phyloP scores from a whole-genome alignment of 1,140 invertebrate genomes.

The Tribolium madens region DNA sequence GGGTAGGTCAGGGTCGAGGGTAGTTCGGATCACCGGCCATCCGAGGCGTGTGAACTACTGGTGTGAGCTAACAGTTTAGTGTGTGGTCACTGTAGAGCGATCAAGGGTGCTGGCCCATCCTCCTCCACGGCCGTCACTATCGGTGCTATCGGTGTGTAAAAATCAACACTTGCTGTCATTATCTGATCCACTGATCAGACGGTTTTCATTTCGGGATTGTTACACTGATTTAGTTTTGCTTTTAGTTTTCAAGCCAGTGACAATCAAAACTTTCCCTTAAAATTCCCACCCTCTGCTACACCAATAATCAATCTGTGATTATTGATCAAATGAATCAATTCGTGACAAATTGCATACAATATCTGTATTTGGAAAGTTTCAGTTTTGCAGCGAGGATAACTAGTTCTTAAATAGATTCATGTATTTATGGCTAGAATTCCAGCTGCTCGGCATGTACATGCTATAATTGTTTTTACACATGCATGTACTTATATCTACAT shows the following conservation, averaged over 20 bases:
- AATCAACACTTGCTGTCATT: conserved; percentile 47
- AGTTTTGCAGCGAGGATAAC: conserved; percentile 5
- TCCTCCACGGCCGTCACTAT: conserved; percentile 46
- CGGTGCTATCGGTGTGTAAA: conserved; percentile 50
- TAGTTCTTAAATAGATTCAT: conserved; percentile 38
- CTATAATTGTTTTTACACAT: conserved; percentile 60
- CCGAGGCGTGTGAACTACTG: conserved; percentile 58
- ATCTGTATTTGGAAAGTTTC: conserved; percentile 5
- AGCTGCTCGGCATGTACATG: conserved; percentile 52
- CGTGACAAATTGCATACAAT: not conserved
- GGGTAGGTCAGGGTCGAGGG: conserved; percentile 64
- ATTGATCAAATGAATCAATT: not conserved
- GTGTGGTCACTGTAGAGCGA: conserved; percentile 63
- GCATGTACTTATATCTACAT: conserved; percentile 57
- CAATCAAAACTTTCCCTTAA: too few relatives aligned
- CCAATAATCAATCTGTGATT: not conserved
- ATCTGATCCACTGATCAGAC: conserved; percentile 48
- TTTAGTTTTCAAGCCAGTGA: too few relatives aligned
- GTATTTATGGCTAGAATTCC: conserved; percentile 33
- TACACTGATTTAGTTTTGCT: not conserved
- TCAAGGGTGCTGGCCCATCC: conserved; percentile 56
- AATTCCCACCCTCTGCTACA: too few relatives aligned
- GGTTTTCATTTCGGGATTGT: conserved; percentile 46
- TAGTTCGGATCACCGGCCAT: conserved; percentile 64
- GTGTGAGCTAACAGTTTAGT: conserved; percentile 61